Evolutionary conservation across 2,113 vertebrate genomes (phyloP), one percentile per base, ranked within the genome.

Genomic region (Loxodonta africana): DNA sequence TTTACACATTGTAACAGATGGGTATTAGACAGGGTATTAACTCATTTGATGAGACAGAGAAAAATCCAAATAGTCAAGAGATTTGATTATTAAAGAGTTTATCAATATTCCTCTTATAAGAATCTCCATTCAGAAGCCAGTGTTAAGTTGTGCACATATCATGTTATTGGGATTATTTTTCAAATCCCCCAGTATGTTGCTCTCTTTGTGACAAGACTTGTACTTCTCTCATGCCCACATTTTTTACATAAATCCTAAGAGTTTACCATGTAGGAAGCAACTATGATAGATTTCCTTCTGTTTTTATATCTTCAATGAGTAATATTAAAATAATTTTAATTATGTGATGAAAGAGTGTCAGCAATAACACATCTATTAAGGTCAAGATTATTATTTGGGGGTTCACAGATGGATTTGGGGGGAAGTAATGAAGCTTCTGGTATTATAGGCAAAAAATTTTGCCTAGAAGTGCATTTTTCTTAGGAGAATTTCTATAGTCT

Each of bases 401-500:
- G 60, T 95, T 65, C 15, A 77, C 8, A 26, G 41, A 73, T 78
- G 51, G 37, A 21, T 82, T 96, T 63, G 65, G 2, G 51, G 63
- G 25, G 17, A 10, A 81, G 6, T 78, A 18, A 63, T 53, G 53
- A 90, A 81, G 41, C 76, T 97, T 63, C 44, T 95, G 15, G 76
- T 84, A 94, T 44, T 62, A 65, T 12, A 62, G 23, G 73, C 44
- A 63, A 81, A 88, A 90, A 88, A 90, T 91, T 96, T 94, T 94
- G 11, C 71, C 57, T 94, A 17, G 48, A 88, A 26, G 8, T 78
- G 1, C 12, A 88, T 9, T 77, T 94, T 86, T 90, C 46, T 92
- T 71, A 25, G 78, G 44, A 91, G 37, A 82, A 33, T 71, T 77
- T 94, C 83, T 9, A 62, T 63, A 92, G 83, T 4, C 94, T 90